These are phyloP conservation scores for Argyrosomus japonicus DNA, from an alignment of 2,113 vertebrate species.

Conservation along the genomic window DNA sequence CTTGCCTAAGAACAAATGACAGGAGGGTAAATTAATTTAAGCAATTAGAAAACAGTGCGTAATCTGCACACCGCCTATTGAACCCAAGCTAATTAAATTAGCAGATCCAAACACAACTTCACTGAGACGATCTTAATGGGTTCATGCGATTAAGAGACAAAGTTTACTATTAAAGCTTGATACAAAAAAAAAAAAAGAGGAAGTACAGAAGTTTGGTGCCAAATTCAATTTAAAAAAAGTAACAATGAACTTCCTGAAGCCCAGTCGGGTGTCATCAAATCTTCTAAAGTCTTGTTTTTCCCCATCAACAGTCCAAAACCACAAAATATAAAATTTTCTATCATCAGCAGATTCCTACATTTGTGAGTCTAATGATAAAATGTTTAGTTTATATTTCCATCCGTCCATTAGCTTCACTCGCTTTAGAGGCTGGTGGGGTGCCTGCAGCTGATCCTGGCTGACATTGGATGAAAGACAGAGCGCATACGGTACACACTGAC, in stretches of 20 bases:
- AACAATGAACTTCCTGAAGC: background rate
- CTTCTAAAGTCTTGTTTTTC: no score
- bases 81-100: constrained; percentile 54
- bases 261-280: no score
- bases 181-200: background rate
- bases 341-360: background rate
- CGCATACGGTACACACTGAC: no score
- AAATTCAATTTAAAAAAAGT: constrained; percentile 3
- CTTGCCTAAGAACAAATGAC: constrained; percentile 15
- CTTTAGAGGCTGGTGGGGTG: no score
- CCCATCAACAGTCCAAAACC: no score
- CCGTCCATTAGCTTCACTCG: no score
- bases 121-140: constrained; percentile 37
- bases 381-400: no score
- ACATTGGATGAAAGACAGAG: no score
- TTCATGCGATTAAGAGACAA: constrained; percentile 15
- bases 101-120: constrained; percentile 43
- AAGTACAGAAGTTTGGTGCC: background rate
- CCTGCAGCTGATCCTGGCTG: no score
- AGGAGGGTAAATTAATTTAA: constrained; percentile 32
- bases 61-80: background rate
- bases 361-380: no score
- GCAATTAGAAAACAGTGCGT: constrained; percentile 22
- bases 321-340: background rate
- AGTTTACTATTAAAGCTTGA: background rate